phyloP scores from a whole-genome alignment of 1,140 invertebrate species.

The Drosophila eugracilis region DNA sequence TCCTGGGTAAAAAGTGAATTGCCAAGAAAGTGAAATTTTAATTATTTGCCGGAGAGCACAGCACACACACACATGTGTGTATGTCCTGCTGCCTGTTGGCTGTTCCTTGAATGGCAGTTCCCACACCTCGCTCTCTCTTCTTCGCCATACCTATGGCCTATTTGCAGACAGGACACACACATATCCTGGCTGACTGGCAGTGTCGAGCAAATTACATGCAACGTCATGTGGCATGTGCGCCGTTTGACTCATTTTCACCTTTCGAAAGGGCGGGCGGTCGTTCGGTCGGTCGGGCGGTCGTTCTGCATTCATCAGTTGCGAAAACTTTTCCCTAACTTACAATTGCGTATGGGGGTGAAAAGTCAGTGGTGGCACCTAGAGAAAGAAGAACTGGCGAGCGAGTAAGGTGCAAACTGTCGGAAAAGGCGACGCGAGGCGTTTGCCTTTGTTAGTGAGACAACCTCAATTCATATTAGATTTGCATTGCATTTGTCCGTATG shows the following conservation, averaged over 20 bases:
- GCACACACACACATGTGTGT: background rate
- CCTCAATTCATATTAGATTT: slow-evolving; percentile 84
- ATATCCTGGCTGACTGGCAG: slow-evolving; percentile 52
- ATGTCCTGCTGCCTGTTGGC: slow-evolving; percentile 13
- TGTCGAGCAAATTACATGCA: slow-evolving; percentile 79
- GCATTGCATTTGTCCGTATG: slow-evolving; percentile 55
- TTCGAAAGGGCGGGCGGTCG: slow-evolving; percentile 6
- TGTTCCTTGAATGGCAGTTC: slow-evolving; percentile 73
- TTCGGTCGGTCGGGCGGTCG: background rate
- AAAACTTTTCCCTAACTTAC: slow-evolving; percentile 58
- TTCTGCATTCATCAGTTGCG: slow-evolving; percentile 68
- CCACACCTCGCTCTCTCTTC: slow-evolving; percentile 14
- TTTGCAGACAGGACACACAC: slow-evolving; percentile 75
- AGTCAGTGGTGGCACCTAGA: background rate
- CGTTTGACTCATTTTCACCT: slow-evolving; percentile 79
- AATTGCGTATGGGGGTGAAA: slow-evolving; percentile 56
- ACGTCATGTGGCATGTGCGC: slow-evolving; percentile 78
- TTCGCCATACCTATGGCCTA: slow-evolving; percentile 55
- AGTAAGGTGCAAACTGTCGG: slow-evolving; percentile 67
- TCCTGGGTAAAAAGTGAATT: slow-evolving; percentile 73
- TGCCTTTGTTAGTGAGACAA: slow-evolving; percentile 82
- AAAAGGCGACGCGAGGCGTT: slow-evolving; percentile 66
- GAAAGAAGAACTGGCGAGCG: slow-evolving; percentile 8
- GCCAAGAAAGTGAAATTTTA: slow-evolving; percentile 83
- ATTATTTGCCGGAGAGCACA: slow-evolving; percentile 71